Base-by-base conservation (phyloP, 1,140 invertebrate genomes). In the Micrasema longulum region DNA sequence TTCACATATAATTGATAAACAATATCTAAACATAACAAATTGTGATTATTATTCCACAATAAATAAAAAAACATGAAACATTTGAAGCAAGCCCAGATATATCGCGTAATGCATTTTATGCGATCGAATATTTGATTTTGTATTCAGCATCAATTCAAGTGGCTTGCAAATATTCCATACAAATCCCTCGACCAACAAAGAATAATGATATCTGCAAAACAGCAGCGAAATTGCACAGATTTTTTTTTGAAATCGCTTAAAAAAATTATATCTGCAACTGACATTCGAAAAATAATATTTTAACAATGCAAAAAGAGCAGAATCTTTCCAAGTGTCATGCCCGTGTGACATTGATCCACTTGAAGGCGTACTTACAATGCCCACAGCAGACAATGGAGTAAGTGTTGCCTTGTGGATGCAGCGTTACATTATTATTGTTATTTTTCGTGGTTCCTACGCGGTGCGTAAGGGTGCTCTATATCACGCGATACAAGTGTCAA, bases 321-420 rank as follows among this genome's bases (percentile, higher is more conserved):
- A n/a, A n/a, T n/a, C n/a, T n/a, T n/a, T n/a, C n/a, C 6, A 47
- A 64, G 23, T 64, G 60, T 64, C 60, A 47, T 23, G 23, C 43
- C 11, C n/a, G 23, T 14, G 10, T 64, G 60, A 64, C 60, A 23
- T 64, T 64, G 60, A 64, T 64, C 60, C 60, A 64, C 60, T 64
- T 64, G 22, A 26, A 47, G 16, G 16, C 22, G 14, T 14, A 55
- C 22, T 47, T 47, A 23, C 60, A 64, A 64, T 64, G 60, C 41
- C 38, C 35, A 35, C 36, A 16, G 16, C 55, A 22, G 55, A 60
- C 55, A 60, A 60, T 60, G 55, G 36, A 16, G 20, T 31, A 31
- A 53, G 50, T 38, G 55, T 38, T 36, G 12, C 23, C 16, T 2
- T 64, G 11, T 64, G 60, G 43, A 64, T 47, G 60, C 60, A 23